Base-by-base conservation (phyloP, 2,113 vertebrate species). In the Sinocyclocheilus rhinocerous region DNA sequence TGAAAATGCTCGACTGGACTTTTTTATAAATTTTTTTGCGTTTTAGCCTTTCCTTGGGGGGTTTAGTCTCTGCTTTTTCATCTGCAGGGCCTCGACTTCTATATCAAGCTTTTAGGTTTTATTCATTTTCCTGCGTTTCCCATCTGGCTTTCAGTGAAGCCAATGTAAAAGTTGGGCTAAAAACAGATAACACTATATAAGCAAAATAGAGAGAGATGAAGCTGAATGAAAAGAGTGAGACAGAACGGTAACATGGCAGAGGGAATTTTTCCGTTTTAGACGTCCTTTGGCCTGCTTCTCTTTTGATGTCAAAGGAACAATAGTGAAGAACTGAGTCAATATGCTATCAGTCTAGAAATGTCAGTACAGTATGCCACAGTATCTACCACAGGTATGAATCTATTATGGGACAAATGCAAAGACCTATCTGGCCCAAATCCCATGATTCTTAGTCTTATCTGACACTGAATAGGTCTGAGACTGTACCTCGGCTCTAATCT, bases 41-140 rank as follows among this genome's bases (percentile, higher is more conserved):
- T 45, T 87, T 84, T 29, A 59, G 73, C 52, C 20, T 78, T 50
- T 57, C 75, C 50, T 70, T 26, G n/a, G 57, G 81, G 81, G 61
- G 75, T 57, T 79, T 29, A 9, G 22, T 36, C 55, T n/a, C 15
- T 42, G 75, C 29, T 69, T 22, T 55, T 52, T 76, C 76, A 61
- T 76, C 82, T 63, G 33, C 26, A 63, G 55, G 67, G 55, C 50
- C 52, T 63, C 13, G 29, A 76, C 33, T 45, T 33, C 36, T 55
- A 57, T 72, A 70, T 80, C 75, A 57, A 77, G 52, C 82, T 87
- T 80, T 79, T 83, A 39, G 69, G 36, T 84, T 87, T 61, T 70
- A 78, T 84, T 83, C 48, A 57, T 20, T 48, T 50, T 80, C 33
- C 65, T 80, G n/a, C 65, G 16, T 48, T 22, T 45, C 57, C 45